A percentile compares a stretch with the other conserved stretches of the same genome.
Conservation (phyloP, 2,888 invertebrate species). For the Geotrupes spiniger region DNA sequence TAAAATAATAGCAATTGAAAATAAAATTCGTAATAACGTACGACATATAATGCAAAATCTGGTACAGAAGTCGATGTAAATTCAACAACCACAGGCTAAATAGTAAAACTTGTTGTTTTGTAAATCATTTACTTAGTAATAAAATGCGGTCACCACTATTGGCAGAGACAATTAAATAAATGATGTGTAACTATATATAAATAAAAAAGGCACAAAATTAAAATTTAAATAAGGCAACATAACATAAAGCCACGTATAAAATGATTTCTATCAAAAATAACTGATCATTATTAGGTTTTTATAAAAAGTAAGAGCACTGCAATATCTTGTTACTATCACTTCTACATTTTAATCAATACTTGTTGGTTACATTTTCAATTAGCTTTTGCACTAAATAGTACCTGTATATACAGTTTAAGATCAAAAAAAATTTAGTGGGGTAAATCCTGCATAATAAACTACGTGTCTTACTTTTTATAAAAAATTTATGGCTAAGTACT, state of each 20-base stretch:
- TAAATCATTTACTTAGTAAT: too few species aligned
- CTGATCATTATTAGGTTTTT: constrained; percentile 8
- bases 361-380: constrained; percentile 7
- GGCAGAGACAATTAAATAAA: neutral
- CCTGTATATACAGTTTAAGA: constrained; percentile 4
- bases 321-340: too few species aligned
- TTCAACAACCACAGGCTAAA: too few species aligned
- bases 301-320: constrained; percentile 19
- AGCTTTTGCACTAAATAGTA: neutral
- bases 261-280: constrained; percentile 12
- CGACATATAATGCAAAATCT: constrained; percentile 19
- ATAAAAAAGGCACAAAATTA: constrained; percentile 6
- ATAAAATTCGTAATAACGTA: constrained; percentile 18
- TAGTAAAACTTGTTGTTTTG: too few species aligned
- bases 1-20: constrained; percentile 8
- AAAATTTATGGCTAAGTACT: constrained; percentile 25
- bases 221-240: constrained; percentile 6
- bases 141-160: too few species aligned
- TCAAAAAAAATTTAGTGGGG: too few species aligned
- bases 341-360: neutral
- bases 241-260: constrained; percentile 3
- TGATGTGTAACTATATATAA: constrained; percentile 2
- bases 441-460: too few species aligned
- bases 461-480: constrained; percentile 20
- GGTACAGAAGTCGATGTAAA: constrained; percentile 21